A percentile compares a stretch with the other conserved stretches of the same genome.
Evolutionary conservation across 2,797 vertebrate genomes (phyloP).

Genomic region (Gephyroberyx darwinii): DNA sequence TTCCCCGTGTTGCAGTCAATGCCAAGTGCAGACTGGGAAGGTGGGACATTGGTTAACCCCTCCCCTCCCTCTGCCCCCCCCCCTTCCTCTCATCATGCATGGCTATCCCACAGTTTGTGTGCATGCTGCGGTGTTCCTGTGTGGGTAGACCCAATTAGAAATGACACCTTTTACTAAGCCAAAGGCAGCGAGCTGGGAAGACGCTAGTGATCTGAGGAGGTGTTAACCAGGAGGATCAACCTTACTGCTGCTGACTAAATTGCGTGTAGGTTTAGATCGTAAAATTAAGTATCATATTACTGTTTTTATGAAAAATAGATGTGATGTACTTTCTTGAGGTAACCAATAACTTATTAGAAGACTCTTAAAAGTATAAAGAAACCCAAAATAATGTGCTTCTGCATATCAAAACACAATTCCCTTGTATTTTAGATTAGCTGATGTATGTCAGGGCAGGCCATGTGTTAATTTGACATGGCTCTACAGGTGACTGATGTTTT

Average conservation of each 20-base stretch:
- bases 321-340: not conserved
- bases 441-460: too few relatives aligned
- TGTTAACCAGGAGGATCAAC: not conserved
- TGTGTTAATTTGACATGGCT: too few relatives aligned
- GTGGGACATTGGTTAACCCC: constrained; percentile 90
- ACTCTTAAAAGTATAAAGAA: too few relatives aligned
- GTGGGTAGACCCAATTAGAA: not conserved
- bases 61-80: constrained; percentile 5
- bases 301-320: not conserved
- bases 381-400: too few relatives aligned
- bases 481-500: too few relatives aligned
- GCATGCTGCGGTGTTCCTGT: constrained; percentile 72
- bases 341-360: not conserved
- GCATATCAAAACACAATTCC: too few relatives aligned
- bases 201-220: constrained; percentile 7
- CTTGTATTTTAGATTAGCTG: too few relatives aligned
- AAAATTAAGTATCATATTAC: not conserved
- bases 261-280: not conserved
- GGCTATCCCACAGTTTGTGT: constrained; percentile 71
- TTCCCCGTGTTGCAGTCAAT: constrained; percentile 98
- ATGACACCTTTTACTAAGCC: constrained; percentile 5
- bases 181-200: constrained; percentile 8
- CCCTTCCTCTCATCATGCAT: constrained; percentile 64
- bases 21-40: constrained; percentile 99
- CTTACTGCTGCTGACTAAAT: not conserved